phyloP scores from a whole-genome alignment of 92 coral and sea anemone genomes.

The Palythoa heliodiscus region DNA sequence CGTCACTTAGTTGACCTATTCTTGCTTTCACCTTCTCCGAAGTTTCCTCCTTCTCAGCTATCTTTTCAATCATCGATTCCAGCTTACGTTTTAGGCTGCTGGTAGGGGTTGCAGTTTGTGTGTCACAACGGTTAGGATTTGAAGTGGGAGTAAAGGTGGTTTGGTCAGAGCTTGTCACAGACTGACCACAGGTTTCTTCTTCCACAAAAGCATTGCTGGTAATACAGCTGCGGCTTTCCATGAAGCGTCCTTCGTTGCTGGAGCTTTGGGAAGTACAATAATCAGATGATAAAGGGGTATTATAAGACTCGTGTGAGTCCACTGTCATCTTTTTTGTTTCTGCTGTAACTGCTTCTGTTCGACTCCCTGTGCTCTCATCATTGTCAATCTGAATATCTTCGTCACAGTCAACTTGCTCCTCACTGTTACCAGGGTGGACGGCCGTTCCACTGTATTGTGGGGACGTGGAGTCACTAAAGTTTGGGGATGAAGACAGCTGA shows the following conservation, averaged over 20 bases:
- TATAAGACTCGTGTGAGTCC: background rate
- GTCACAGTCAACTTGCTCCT: background rate
- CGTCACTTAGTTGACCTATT: background rate
- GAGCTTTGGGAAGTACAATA: background rate
- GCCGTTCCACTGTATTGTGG: background rate
- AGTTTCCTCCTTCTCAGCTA: conserved; percentile 20
- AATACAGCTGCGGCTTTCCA: background rate
- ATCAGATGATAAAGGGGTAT: background rate
- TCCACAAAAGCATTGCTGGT: background rate
- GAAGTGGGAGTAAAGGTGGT: background rate
- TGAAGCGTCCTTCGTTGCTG: background rate
- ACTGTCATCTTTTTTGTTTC: background rate
- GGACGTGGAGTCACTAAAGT: conserved; percentile 7
- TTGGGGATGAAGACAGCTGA: conserved; percentile 27
- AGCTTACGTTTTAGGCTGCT: conserved; percentile 16
- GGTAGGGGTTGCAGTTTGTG: background rate
- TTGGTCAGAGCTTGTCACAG: conserved; percentile 2
- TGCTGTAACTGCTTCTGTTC: background rate
- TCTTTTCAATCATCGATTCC: conserved; percentile 13
- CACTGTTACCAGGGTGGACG: background rate
- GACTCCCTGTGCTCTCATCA: background rate
- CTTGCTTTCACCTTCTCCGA: background rate
- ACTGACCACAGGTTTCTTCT: conserved; percentile 5
- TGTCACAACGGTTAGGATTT: background rate
- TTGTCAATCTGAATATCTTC: background rate